Evolutionary conservation across 2,888 invertebrate species (phyloP).

Genomic region (Lamproptera curius): DNA sequence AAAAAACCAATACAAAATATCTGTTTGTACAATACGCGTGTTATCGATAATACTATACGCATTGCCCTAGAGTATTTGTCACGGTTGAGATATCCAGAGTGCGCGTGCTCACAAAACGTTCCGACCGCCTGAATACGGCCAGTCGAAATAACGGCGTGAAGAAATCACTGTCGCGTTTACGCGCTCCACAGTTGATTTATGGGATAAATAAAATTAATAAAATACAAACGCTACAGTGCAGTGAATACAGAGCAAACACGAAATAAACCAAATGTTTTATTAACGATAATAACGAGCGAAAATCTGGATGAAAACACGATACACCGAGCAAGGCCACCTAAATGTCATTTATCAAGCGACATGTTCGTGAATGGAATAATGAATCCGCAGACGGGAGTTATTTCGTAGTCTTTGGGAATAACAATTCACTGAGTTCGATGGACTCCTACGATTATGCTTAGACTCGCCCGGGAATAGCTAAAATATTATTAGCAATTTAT

Average conservation of each 20-base stretch:
- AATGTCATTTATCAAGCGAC: conserved; percentile 52
- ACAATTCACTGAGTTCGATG: conserved; percentile 67
- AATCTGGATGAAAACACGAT: conserved; percentile 26
- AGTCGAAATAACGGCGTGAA: conserved; percentile 28
- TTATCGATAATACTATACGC: conserved; percentile 51
- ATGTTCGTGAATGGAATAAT: conserved; percentile 61
- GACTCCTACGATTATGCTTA: conserved; percentile 57
- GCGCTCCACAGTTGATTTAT: neutral
- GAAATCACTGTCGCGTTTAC: conserved; percentile 28
- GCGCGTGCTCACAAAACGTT: conserved; percentile 27
- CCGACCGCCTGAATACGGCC: conserved; percentile 24
- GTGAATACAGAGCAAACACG: conserved; percentile 7
- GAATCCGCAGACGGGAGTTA: conserved; percentile 46
- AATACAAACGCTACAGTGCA: neutral
- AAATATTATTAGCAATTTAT: conserved; percentile 15
- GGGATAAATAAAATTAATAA: neutral
- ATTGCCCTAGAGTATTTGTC: conserved; percentile 61
- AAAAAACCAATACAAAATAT: conserved; percentile 5
- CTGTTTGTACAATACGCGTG: conserved; percentile 22
- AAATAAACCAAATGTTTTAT: neutral
- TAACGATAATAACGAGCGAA: neutral
- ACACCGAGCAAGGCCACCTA: conserved; percentile 42
- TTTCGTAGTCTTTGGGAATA: conserved; percentile 67
- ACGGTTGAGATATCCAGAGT: conserved; percentile 59
- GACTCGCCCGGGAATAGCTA: conserved; percentile 26